Base-by-base conservation (phyloP, 1,140 invertebrate species). In the Bombyx mori region DNA sequence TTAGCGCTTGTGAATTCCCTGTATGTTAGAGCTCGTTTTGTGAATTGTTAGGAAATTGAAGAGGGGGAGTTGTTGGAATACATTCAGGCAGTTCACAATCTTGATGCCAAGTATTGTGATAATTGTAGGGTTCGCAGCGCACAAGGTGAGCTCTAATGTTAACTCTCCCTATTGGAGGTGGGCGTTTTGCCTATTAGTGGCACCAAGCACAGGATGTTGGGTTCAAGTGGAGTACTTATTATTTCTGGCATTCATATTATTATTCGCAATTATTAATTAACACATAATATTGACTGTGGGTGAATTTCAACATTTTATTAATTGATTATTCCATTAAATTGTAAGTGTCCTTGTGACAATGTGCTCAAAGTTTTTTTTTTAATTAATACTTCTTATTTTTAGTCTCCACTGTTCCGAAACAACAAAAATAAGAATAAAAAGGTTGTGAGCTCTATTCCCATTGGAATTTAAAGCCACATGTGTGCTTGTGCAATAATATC, bases 401-500 rank as follows among this genome's bases (percentile, higher is more conserved):
- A 70, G 67, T 75, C 68, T 80, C 78, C 74, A 77, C 75, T 76
- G 72, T 76, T 75, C 61, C 70, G 66, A 77, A 79, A 83, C 71
- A 71, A 68, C 77, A 75, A 76, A 72, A 78, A 69, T 73, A 35
- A 35, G 26, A 71, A 80, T 71, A 68, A 73, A 82, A 87, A 86
- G 88, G 86, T 89, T 89, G 88, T 89, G 88, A 89, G 86, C 88
- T 88, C 82, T 87, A 77, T 88, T 83, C 81, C 77, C 78, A 68
- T 86, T 85, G 84, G 84, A 86, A 84, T 83, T 79, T 72, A 80
- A 83, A 86, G 88, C 88, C 84, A 88, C 86, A 84, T 82, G 82
- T 86, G 88, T 89, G 88, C 88, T 89, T 89, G 86, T 89, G 88
- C 88, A 89, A 89, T 89, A 89, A 85, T 89, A 89, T 89, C 88